Base-by-base conservation (phyloP, 2,113 vertebrate species). In the Pangasianodon hypophthalmus region DNA sequence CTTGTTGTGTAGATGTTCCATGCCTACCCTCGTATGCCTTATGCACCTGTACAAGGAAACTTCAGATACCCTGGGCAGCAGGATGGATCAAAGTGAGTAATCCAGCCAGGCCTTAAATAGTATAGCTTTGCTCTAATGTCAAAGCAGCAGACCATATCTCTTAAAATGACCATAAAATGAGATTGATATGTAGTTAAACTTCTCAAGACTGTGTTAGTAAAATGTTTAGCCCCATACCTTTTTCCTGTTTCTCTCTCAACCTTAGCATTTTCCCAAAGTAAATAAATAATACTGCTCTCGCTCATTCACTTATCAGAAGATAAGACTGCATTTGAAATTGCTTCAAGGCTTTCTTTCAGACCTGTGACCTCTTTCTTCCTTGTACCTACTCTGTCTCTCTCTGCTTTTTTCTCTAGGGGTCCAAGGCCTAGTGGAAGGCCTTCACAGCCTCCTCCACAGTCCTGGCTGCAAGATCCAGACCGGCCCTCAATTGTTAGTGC, bases 401-500 rank as follows among this genome's bases (percentile, higher is more conserved):
- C 37, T 50, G 9, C 13, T 8, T 58, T 41, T 5, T 46, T 84
- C 29, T 54, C 48, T 89, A 98, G 98, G 94, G 96, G 94, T 85
- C 95, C 96, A 52, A 95, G 97, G 84, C 92, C 96, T 24, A 41
- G 46, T 91, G 95, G 95, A 87, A 96, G 97, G 58, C 95, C 96
- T 3, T 95, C 94, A 52, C 96, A 95, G 88, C 75, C 92, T 19
- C 95, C 93, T 2, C 86, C 96, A 32, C 97, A 98, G 73, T 92
- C 97, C 0, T 97, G 98, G 98, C 95, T 95, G 62, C 96, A 97
- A 90, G 98, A 98, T 77, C 96, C 97, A 6, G 98, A 99, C 83
- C 97, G 99, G 69, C 99, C 99, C 1, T 98, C 98, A 46, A 99
- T 99, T 87, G 95, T 99, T 71, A 99, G 97, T 91, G 98, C 98